phyloP scores from a whole-genome alignment of 2,113 vertebrate species.

The Salminus brasiliensis region DNA sequence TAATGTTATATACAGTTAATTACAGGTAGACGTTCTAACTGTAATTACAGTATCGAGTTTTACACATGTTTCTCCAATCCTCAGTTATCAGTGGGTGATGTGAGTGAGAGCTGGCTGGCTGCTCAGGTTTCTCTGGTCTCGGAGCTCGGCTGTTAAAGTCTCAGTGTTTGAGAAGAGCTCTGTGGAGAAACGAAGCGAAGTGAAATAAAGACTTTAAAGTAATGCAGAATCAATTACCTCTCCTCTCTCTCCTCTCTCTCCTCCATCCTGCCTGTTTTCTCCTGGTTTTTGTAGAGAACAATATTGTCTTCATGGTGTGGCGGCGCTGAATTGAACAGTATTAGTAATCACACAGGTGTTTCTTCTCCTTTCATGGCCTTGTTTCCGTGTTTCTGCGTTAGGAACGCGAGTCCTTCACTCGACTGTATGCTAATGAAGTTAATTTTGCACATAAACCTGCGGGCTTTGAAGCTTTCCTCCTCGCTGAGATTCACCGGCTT shows the following conservation, averaged over 20 bases:
- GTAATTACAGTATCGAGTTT: no score
- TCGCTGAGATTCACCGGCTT: slow-evolving; percentile 47
- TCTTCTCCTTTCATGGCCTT: slow-evolving; percentile 52
- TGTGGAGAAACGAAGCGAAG: neutral
- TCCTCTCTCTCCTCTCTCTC: neutral
- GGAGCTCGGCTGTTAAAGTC: neutral
- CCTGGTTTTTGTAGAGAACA: no score
- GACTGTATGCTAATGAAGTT: slow-evolving; percentile 60
- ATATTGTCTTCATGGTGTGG: neutral
- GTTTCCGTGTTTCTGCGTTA: slow-evolving; percentile 37
- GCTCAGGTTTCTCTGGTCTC: neutral
- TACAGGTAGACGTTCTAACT: no score
- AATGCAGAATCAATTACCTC: neutral
- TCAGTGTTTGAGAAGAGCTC: neutral
- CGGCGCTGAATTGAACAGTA: neutral
- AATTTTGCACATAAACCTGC: slow-evolving; percentile 61
- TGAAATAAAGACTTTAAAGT: neutral
- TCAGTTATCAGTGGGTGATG: no score
- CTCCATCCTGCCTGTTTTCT: neutral
- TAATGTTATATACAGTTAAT: no score
- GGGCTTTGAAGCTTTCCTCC: slow-evolving; percentile 59
- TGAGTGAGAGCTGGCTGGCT: no score
- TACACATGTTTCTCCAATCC: no score
- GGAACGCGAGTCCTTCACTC: slow-evolving; percentile 55
- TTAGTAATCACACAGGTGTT: slow-evolving; percentile 20